Conservation (phyloP, 2,797 vertebrate genomes). For the Uromys caudimaculatus region DNA sequence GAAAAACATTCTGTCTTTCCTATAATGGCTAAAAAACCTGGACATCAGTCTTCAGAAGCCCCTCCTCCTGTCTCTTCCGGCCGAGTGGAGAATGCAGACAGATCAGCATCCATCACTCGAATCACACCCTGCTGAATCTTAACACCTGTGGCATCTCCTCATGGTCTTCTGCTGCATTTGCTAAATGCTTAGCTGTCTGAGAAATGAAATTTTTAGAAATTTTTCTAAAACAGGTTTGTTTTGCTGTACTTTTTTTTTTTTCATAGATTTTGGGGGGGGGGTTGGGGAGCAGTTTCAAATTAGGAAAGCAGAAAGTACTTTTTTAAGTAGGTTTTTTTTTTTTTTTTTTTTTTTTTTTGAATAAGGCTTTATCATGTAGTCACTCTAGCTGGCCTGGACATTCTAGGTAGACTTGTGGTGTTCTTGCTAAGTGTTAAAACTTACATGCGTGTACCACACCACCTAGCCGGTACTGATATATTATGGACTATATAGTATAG, state of each 20-base stretch:
- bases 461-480: background rate
- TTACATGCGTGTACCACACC: background rate
- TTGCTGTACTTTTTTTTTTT: background rate
- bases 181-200: background rate
- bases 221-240: background rate
- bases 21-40: background rate
- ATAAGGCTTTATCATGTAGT: background rate
- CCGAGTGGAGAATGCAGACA: background rate
- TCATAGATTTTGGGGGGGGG: background rate
- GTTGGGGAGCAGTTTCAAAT: background rate
- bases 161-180: background rate
- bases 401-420: background rate
- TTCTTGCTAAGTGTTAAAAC: background rate
- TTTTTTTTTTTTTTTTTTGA: background rate
- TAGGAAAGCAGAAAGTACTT: background rate
- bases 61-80: background rate
- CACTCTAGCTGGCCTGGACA: background rate
- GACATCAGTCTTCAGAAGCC: background rate
- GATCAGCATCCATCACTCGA: background rate
- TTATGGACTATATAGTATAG: background rate
- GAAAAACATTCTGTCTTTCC: background rate
- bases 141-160: background rate
- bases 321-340: background rate
- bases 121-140: background rate
- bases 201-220: slow-evolving; percentile 13